Percentiles rank a stretch among this genome's conserved stretches.
Evolutionary conservation across 2,797 vertebrate species (phyloP).

Genomic region (Novumbra hubbsi): DNA sequence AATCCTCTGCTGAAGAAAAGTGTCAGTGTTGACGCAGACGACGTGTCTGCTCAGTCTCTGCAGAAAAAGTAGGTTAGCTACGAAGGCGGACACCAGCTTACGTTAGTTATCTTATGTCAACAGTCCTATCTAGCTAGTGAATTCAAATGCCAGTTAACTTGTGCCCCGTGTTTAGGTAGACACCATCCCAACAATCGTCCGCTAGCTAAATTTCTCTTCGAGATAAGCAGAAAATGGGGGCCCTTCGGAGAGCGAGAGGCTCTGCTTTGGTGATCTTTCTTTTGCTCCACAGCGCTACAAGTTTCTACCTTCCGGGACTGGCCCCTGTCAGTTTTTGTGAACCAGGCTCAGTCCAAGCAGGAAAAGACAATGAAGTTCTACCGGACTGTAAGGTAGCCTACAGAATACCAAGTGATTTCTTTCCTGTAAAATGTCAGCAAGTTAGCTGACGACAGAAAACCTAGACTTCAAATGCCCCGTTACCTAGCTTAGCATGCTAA

Average conservation of each 20-base stretch:
- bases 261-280: constrained; percentile 16
- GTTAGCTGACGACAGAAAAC: no score
- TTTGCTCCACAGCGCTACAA: constrained; percentile 45
- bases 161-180: constrained; percentile 12
- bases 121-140: constrained; percentile 8
- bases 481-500: no score
- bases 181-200: neutral
- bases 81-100: constrained; percentile 15
- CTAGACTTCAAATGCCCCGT: no score
- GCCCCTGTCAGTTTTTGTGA: constrained; percentile 91
- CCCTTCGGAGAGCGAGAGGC: constrained; percentile 19
- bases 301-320: constrained; percentile 88
- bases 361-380: constrained; percentile 31
- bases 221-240: constrained; percentile 17
- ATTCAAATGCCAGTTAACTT: constrained; percentile 14
- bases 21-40: constrained; percentile 42
- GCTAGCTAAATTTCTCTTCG: neutral
- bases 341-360: constrained; percentile 36
- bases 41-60: constrained; percentile 54
- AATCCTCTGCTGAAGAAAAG: constrained; percentile 35
- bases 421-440: no score
- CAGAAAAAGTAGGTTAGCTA: constrained; percentile 33
- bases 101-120: constrained; percentile 5
- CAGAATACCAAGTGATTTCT: neutral
- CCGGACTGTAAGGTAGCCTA: constrained; percentile 67